Percentiles rank a stretch among this genome's conserved stretches.
Conservation (phyloP, 2,888 invertebrate species). For the Thecocarcelia acutangulata region DNA sequence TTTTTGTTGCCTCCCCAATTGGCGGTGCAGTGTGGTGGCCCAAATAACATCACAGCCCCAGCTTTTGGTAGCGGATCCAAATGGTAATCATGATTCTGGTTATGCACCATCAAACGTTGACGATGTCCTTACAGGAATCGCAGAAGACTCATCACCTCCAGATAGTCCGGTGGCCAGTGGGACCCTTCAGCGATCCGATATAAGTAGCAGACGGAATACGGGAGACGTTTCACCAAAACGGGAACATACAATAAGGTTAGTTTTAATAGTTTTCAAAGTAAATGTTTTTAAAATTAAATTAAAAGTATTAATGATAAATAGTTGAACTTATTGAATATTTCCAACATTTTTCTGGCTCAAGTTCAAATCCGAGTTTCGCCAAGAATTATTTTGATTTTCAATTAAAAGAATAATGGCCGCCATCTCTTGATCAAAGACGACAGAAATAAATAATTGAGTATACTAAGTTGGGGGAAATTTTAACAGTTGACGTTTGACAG, state of each 20-base stretch:
- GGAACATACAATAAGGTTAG: slow-evolving; percentile 80
- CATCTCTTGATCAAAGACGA: too few species aligned
- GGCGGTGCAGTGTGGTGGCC: slow-evolving; percentile 83
- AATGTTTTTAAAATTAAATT: not conserved
- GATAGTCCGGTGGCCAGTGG: slow-evolving; percentile 81
- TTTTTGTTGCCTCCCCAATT: slow-evolving; percentile 28
- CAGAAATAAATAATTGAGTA: too few species aligned
- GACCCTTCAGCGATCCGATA: slow-evolving; percentile 78
- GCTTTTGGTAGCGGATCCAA: slow-evolving; percentile 86
- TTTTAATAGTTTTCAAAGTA: not conserved
- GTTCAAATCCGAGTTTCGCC: too few species aligned
- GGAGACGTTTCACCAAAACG: slow-evolving; percentile 80
- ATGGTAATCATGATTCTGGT: slow-evolving; percentile 92
- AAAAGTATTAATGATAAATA: too few species aligned
- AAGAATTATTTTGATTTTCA: too few species aligned
- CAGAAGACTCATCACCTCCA: slow-evolving; percentile 83
- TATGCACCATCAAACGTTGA: slow-evolving; percentile 87
- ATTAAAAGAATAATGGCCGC: too few species aligned
- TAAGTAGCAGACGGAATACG: slow-evolving; percentile 78
- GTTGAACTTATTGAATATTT: too few species aligned
- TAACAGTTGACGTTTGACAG: too few species aligned
- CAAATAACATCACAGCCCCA: slow-evolving; percentile 83
- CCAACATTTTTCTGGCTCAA: too few species aligned
- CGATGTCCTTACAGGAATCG: slow-evolving; percentile 83
- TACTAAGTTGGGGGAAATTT: too few species aligned